These are phyloP conservation scores for Geodia barretti DNA, from an alignment of 37 sponge, comb jelly and placozoan genomes.

Conservation along the genomic window DNA sequence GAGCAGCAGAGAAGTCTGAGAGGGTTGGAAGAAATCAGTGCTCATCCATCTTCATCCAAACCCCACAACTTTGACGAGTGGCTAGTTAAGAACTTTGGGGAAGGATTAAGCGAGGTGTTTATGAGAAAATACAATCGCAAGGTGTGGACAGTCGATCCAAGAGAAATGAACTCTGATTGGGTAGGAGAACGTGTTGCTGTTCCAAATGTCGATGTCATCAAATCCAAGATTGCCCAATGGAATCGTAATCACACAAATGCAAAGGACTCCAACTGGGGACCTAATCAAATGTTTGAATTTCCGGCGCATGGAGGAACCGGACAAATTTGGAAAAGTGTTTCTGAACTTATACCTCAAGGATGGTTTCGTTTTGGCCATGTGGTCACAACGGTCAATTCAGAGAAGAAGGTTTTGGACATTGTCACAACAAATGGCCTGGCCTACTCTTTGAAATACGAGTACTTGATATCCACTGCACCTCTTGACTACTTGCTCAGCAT, in stretches of 20 bases:
- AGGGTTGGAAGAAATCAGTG: slow-evolving; percentile 18
- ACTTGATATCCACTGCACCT: slow-evolving; percentile 40
- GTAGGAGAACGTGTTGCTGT: slow-evolving; percentile 45
- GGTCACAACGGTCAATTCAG: slow-evolving; percentile 1
- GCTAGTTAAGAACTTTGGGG: slow-evolving; percentile 46
- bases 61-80: slow-evolving; percentile 50
- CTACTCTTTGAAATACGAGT: slow-evolving; percentile 34
- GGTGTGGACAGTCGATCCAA: slow-evolving; percentile 40
- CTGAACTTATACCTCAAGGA: slow-evolving; percentile 15
- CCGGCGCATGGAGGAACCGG: slow-evolving; percentile 41
- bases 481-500: slow-evolving; percentile 27
- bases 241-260: not conserved
- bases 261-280: slow-evolving; percentile 49
- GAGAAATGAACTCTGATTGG: slow-evolving; percentile 42
- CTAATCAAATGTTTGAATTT: slow-evolving; percentile 39
- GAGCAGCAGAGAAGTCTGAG: slow-evolving; percentile 6
- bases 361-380: slow-evolving; percentile 32
- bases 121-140: slow-evolving; percentile 49
- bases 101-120: slow-evolving; percentile 33
- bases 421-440: not conserved
- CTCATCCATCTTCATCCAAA: not conserved
- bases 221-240: slow-evolving; percentile 23
- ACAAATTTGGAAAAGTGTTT: slow-evolving; percentile 16
- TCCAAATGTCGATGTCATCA: slow-evolving; percentile 32
- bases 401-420: not conserved